A percentile compares a stretch with the other conserved stretches of the same genome.
phyloP scores from a whole-genome alignment of 2,888 invertebrate species.

The Sphinx pinastri region DNA sequence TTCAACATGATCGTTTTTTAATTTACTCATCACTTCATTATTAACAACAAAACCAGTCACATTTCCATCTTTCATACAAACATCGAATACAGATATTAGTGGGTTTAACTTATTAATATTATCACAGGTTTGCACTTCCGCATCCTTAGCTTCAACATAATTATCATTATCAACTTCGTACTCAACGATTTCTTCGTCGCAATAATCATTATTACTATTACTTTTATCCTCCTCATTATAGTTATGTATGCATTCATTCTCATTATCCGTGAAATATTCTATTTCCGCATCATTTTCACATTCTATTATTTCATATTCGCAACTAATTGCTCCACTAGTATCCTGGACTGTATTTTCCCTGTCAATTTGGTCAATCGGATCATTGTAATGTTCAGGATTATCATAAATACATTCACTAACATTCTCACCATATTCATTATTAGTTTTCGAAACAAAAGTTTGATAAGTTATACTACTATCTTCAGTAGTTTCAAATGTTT shows the following conservation, averaged over 20 bases:
- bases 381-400: slow-evolving; percentile 20
- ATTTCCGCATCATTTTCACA: slow-evolving; percentile 30
- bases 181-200: slow-evolving; percentile 30
- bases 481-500: slow-evolving; percentile 23
- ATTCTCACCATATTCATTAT: slow-evolving; percentile 27
- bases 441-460: slow-evolving; percentile 38
- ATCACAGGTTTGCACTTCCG: slow-evolving; percentile 32
- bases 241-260: slow-evolving; percentile 5
- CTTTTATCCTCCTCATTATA: not conserved
- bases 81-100: slow-evolving; percentile 51
- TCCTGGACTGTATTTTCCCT: not conserved
- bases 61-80: slow-evolving; percentile 54
- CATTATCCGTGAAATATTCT: slow-evolving; percentile 33
- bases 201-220: not conserved
- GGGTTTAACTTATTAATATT: slow-evolving; percentile 31
- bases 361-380: not conserved
- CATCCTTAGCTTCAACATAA: slow-evolving; percentile 14
- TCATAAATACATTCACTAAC: slow-evolving; percentile 33
- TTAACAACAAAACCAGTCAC: slow-evolving; percentile 51
- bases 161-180: slow-evolving; percentile 28
- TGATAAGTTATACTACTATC: slow-evolving; percentile 40
- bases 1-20: slow-evolving; percentile 41
- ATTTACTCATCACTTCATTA: slow-evolving; percentile 37
- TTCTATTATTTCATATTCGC: slow-evolving; percentile 21
- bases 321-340: not conserved